Conservation (phyloP, 2,888 invertebrate genomes). For the Pycnomerus fuliginosus region DNA sequence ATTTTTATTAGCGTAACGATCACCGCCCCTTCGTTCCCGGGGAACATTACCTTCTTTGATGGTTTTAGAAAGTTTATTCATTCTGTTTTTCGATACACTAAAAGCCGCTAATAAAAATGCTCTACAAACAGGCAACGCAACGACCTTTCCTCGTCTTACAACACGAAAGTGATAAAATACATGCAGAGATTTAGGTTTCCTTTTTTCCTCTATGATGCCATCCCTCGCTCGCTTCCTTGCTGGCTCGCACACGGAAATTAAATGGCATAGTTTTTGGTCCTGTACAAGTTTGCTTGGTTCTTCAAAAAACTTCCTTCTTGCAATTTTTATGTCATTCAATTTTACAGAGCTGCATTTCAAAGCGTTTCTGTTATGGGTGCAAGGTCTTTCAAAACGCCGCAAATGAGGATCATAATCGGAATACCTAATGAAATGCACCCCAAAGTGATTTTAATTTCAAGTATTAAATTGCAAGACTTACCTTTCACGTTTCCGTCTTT, state of each 20-base stretch:
- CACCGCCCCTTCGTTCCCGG: background rate
- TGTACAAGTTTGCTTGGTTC: background rate
- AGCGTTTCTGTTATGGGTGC: background rate
- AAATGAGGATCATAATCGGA: background rate
- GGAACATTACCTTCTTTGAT: background rate
- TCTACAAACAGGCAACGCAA: background rate
- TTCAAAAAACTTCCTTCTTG: background rate
- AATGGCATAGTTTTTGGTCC: background rate
- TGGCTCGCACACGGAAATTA: background rate
- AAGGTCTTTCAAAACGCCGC: background rate
- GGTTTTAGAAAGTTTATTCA: background rate
- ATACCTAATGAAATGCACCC: background rate
- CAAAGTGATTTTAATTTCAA: background rate
- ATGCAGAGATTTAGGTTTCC: background rate
- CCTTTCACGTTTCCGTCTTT: background rate
- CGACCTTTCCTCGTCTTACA: background rate
- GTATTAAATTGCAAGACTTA: background rate
- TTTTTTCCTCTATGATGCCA: background rate
- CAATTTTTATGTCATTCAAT: background rate
- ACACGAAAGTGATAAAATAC: background rate
- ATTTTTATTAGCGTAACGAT: background rate
- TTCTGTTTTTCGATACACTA: too few relatives aligned
- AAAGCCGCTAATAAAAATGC: background rate
- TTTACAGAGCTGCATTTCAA: background rate
- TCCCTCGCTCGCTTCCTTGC: background rate